Evolutionary conservation across 2,113 vertebrate genomes (phyloP).

Genomic region (Piaya cayana): DNA sequence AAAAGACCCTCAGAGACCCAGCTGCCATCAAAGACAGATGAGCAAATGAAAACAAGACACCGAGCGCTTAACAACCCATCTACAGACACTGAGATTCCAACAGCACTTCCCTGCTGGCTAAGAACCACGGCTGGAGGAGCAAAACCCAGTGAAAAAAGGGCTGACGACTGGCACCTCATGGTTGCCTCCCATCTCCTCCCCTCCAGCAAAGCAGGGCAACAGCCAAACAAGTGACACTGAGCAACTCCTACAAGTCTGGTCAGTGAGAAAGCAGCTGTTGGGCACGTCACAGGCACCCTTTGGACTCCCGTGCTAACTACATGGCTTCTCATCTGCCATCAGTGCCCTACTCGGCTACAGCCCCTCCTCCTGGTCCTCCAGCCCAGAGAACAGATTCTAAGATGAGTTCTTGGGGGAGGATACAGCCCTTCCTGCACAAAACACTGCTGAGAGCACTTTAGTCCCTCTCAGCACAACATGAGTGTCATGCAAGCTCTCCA

Average conservation of each 20-base stretch:
- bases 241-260: not conserved
- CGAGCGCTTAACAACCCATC: not conserved
- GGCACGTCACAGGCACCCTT: fast-evolving
- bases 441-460: not conserved
- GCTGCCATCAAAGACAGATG: not conserved
- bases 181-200: not conserved
- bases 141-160: not conserved
- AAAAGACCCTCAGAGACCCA: not conserved
- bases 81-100: fast-evolving
- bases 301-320: not conserved
- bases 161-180: fast-evolving
- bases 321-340: fast-evolving
- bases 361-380: not conserved
- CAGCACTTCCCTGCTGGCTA: not conserved
- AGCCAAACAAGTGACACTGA: not conserved
- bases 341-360: not conserved
- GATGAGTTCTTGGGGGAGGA: fast-evolving
- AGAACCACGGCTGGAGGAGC: not conserved
- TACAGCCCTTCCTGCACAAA: not conserved
- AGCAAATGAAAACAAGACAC: not conserved
- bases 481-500: not conserved
- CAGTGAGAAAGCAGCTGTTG: fast-evolving
- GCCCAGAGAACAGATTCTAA: not conserved
- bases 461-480: fast-evolving
- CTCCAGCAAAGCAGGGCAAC: not conserved